Evolutionary conservation across 2,113 vertebrate genomes (phyloP).

Genomic region (Notarius quadriscutis): DNA sequence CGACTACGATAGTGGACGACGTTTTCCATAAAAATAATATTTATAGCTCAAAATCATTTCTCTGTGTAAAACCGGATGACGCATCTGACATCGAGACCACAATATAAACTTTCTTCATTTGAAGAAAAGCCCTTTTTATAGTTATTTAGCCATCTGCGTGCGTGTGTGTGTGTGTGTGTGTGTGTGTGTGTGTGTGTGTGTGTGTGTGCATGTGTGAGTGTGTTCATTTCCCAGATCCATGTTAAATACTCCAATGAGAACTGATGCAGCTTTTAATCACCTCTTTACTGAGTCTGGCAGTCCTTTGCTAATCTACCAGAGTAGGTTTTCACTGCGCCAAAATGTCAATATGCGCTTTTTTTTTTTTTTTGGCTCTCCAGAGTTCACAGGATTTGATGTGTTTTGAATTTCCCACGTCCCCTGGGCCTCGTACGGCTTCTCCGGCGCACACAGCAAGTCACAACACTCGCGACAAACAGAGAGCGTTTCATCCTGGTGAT

Average conservation of each 20-base stretch:
- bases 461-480: too few species aligned
- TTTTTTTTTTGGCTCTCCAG: not conserved
- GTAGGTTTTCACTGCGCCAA: conserved; percentile 62
- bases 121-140: conserved; percentile 39
- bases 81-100: not conserved
- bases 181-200: not conserved
- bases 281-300: conserved; percentile 66
- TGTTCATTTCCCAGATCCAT: conserved; percentile 36
- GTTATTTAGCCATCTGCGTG: conserved; percentile 31
- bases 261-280: conserved; percentile 57
- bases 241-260: conserved; percentile 42
- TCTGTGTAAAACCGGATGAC: not conserved
- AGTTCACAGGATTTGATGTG: conserved; percentile 38
- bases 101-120: conserved; percentile 31
- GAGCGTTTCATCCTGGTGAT: too few species aligned
- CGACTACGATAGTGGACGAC: too few species aligned
- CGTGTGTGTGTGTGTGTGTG: not conserved
- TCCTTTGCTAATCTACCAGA: conserved; percentile 64
- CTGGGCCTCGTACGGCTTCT: conserved; percentile 18
- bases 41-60: not conserved
- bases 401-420: conserved; percentile 32
- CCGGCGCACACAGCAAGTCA: not conserved
- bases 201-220: conserved; percentile 19
- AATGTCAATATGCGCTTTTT: conserved; percentile 59
- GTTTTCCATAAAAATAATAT: not conserved